Base-by-base conservation (phyloP, 1,140 invertebrate genomes). In the Monomorium pharaonis region DNA sequence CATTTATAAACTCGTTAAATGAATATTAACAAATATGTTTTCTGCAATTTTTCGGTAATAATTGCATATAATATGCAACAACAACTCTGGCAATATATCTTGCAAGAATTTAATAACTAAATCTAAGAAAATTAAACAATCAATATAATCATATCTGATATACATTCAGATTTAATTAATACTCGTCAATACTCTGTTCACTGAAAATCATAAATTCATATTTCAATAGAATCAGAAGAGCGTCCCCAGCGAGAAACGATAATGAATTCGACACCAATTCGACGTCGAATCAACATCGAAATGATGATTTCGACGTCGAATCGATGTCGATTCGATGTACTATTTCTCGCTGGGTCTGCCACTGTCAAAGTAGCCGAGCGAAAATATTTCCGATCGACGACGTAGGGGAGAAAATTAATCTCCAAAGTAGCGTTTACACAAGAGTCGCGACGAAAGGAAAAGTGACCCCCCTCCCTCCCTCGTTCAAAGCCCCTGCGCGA, bases 391-490 rank as follows among this genome's bases (percentile, higher is more conserved):
- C 16, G 12, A 16, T 30, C 42, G n/a, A 49, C 37, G 21, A n/a
- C n/a, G n/a, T n/a, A 6, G 0, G 18, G 6, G 49, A 18, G 49
- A n/a, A 14, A 6, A 51, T 5, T 37, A 37, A 7, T 70, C 3
- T 24, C 44, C 14, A 6, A 63, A 30, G 16, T 78, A 21, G 24
- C 42, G 42, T 33, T 78, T 30, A 49, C 27, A 54, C 16, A 33
- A 42, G 33, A 42, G 10, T 30, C 27, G 5, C 42, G 24, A 78
- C 37, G 78, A 81, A 81, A 81, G 12, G 10, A 84, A 74, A 74
- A 74, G 54, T 80, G 30, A n/a, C n/a, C n/a, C n/a, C n/a, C n/a
- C n/a, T n/a, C n/a, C n/a, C n/a, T 24, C 3, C 12, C 12, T 10
- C 33, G 51, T 49, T 49, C 27, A 47, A 63, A 63, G 75, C 58